These are phyloP conservation scores for Delphinapterus leucas DNA, from an alignment of 2,113 vertebrate species.

Conservation along the genomic window DNA sequence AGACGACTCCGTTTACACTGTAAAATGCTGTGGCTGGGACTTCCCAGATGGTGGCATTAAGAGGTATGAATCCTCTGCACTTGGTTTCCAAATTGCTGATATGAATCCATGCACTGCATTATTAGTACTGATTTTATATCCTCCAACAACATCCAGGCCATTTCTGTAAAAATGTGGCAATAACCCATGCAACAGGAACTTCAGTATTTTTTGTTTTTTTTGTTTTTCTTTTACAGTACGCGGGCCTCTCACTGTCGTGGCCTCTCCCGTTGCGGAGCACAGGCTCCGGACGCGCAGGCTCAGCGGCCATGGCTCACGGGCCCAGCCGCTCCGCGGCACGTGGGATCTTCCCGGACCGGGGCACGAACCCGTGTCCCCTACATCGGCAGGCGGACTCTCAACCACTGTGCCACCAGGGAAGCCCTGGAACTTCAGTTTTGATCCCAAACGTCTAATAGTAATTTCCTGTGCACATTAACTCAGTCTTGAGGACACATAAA, in stretches of 20 bases:
- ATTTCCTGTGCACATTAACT: conserved; percentile 24
- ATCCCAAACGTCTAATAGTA: not conserved
- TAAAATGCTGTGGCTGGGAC: not conserved
- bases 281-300: too few species aligned
- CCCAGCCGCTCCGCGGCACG: too few species aligned
- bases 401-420: too few species aligned
- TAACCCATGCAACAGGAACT: not conserved
- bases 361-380: too few species aligned
- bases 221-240: too few species aligned
- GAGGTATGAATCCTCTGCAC: not conserved
- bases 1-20: not conserved
- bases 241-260: too few species aligned
- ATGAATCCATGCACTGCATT: not conserved
- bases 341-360: too few species aligned
- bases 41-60: not conserved
- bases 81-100: not conserved
- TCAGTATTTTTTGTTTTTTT: not conserved
- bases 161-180: conserved; percentile 7
- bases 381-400: too few species aligned
- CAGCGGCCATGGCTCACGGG: too few species aligned
- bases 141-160: not conserved
- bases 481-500: not conserved
- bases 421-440: not conserved
- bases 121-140: not conserved
- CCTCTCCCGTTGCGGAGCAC: too few species aligned